Evolutionary conservation across 2,888 invertebrate species (phyloP), one percentile per base, ranked within the genome.

Genomic region (Perizoma affinitatum): DNA sequence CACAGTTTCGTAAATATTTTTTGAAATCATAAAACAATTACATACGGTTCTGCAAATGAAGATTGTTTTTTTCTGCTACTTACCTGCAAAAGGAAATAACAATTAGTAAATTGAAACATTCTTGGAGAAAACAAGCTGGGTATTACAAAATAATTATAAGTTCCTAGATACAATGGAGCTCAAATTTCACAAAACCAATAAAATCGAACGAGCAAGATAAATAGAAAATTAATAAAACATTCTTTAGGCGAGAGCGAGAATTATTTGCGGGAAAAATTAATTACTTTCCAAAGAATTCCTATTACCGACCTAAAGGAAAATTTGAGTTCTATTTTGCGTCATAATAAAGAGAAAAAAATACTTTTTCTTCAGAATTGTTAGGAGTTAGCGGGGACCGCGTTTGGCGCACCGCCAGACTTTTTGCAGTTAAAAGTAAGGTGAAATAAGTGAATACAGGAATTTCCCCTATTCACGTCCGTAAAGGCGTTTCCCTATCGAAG

Each of bases 251-350:
- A 58, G 58, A 59, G 68, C 68, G 73, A 65, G 74, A 80, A 81
- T 82, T 78, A 81, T 83, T 78, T 76, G 76, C 73, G 76, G 69
- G 76, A 78, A 82, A 81, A 83, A 82, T 80, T 83, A 82, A 83
- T 82, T 83, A 79, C 77, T 82, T 82, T 76, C 65, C 69, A 53
- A 77, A 78, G 82, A 79, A 83, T 80, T 83, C 70, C 78, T 73
- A 81, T 80, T 80, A 55, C 33, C 44, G 48, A 40, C 46, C 59
- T 41, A 41, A 50, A 22, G 48, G 49, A 52, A 61, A 65, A 59
- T 44, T 56, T 65, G 42, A 58, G 50, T 48, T 56, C 50, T 48
- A 64, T 61, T 22, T 61, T 43, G 55, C 54, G 43, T 45, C 55
- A 42, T 55, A 55, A 52, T 44, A 62, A 46, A 38, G 35, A 46